Percentiles rank a stretch among this genome's conserved stretches.
phyloP scores from a whole-genome alignment of 2,888 invertebrate species.

The Orthonevra nobilis region DNA sequence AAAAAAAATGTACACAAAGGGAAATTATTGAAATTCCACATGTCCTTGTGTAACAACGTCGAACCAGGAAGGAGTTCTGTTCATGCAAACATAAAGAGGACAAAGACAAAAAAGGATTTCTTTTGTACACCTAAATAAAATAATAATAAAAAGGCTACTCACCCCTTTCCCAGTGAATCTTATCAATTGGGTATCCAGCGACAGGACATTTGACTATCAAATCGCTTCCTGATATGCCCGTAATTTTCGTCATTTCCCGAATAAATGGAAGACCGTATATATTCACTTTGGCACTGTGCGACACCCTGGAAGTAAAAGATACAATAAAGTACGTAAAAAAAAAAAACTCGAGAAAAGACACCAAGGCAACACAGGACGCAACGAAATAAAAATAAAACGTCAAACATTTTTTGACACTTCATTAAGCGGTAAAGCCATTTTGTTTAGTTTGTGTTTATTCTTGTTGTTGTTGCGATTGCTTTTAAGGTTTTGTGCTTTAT shows the following conservation, averaged over 20 bases:
- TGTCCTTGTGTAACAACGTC: conserved; percentile 37
- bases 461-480: conserved; percentile 72
- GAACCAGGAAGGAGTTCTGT: conserved; percentile 53
- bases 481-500: conserved; percentile 72
- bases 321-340: conserved; percentile 34
- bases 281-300: conserved; percentile 92
- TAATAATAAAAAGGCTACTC: conserved; percentile 74
- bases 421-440: conserved; percentile 64
- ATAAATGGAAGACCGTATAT: conserved; percentile 93
- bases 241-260: conserved; percentile 92
- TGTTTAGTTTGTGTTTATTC: conserved; percentile 31
- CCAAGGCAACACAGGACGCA: conserved; percentile 28
- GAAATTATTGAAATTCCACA: conserved; percentile 40
- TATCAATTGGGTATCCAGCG: conserved; percentile 93
- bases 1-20: conserved; percentile 60
- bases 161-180: conserved; percentile 95
- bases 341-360: not conserved
- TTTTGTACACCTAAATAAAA: conserved; percentile 5
- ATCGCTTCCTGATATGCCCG: conserved; percentile 91
- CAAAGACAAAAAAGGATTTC: too few species aligned
- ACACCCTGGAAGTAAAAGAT: conserved; percentile 80
- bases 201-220: conserved; percentile 93
- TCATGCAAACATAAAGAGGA: conserved; percentile 52
- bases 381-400: conserved; percentile 40
- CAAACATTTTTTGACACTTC: conserved; percentile 60